phyloP scores from a whole-genome alignment of 2,113 vertebrate species.

The Sterrhoptilus dennistouni region DNA sequence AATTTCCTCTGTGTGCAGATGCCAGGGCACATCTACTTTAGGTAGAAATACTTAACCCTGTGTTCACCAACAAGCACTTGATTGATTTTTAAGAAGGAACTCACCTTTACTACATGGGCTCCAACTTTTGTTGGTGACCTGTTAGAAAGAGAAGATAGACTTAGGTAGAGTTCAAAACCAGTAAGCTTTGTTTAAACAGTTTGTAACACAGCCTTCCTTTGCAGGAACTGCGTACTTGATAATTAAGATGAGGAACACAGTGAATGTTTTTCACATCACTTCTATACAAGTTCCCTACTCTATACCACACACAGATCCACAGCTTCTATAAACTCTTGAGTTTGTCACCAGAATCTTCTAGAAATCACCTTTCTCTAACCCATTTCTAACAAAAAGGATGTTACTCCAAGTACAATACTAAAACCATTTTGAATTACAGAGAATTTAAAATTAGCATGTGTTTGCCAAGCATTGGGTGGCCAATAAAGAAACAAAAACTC shows the following conservation, averaged over 20 bases:
- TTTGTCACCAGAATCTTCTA: not conserved
- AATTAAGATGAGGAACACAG: not conserved
- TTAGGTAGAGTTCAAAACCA: not conserved
- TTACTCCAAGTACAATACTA: not conserved
- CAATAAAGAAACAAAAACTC: not conserved
- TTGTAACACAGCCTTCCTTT: not conserved
- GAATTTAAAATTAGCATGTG: not conserved
- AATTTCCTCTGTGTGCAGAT: not conserved
- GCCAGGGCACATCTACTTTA: not conserved
- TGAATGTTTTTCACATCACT: not conserved
- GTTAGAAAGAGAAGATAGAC: conserved; percentile 49
- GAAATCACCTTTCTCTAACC: not conserved
- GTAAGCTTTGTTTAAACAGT: not conserved
- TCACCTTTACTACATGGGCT: conserved; percentile 81
- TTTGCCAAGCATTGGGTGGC: not conserved
- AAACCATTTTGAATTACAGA: not conserved
- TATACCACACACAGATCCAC: not conserved
- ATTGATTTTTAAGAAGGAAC: conserved; percentile 15
- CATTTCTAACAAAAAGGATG: not conserved
- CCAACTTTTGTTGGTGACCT: conserved; percentile 87
- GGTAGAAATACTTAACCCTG: not conserved
- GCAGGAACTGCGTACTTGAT: not conserved
- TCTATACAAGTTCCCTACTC: not conserved
- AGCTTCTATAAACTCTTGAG: not conserved
- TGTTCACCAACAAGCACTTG: not conserved